Percentiles rank a stretch among this genome's conserved stretches.
Evolutionary conservation across 2,113 vertebrate species (phyloP).

Genomic region (Felis chaus): DNA sequence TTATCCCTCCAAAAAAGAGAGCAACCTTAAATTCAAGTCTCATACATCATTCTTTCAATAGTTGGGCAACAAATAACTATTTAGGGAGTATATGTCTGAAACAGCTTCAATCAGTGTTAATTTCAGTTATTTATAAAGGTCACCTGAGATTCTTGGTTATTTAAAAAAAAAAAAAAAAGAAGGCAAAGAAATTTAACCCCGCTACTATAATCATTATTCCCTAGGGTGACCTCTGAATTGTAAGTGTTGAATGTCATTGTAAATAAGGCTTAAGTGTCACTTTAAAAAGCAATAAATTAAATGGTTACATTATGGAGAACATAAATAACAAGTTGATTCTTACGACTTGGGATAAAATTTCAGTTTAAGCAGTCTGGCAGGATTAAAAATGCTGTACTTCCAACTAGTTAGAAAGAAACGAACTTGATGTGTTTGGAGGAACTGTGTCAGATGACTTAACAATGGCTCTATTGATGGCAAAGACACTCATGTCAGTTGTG

Average conservation of each 20-base stretch:
- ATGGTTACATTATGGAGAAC: background rate
- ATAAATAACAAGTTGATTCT: constrained; percentile 30
- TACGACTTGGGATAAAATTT: background rate
- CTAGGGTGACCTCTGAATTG: background rate
- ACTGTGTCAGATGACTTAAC: background rate
- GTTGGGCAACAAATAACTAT: background rate
- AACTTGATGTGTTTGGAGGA: background rate
- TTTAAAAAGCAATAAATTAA: constrained; percentile 45
- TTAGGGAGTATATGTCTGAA: constrained; percentile 19
- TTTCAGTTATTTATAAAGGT: constrained; percentile 56
- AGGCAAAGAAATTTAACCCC: constrained; percentile 15
- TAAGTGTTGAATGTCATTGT: constrained; percentile 18
- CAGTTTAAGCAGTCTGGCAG: background rate
- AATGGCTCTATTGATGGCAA: background rate
- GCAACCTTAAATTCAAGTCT: constrained; percentile 34
- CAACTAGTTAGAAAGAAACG: constrained; percentile 19
- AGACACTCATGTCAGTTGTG: background rate
- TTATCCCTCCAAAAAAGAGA: background rate
- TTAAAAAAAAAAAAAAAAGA: background rate
- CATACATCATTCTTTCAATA: constrained; percentile 36
- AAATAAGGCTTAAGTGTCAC: constrained; percentile 42
- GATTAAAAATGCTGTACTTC: background rate
- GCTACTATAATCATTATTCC: background rate
- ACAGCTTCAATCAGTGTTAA: constrained; percentile 29
- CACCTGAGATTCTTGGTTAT: background rate